Evolutionary conservation across 2,113 vertebrate species (phyloP), one percentile per base, ranked within the genome.

Genomic region (Taxidea taxus): DNA sequence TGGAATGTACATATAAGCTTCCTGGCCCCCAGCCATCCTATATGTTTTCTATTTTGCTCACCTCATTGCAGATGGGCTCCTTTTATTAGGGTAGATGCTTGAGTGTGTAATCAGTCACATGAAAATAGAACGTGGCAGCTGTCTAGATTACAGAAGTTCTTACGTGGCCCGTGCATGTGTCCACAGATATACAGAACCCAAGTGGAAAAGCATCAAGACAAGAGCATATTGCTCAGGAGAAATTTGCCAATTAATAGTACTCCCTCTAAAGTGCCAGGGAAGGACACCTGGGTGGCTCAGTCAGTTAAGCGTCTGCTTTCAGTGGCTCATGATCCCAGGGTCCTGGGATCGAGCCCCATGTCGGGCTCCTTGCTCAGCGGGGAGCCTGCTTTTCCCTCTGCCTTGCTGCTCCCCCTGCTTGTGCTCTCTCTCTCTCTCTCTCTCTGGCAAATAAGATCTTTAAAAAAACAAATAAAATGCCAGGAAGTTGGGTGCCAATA

Each of bases 1-100:
- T 60, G 92, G 84, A 97, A 82, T 74, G 87, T 49, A 54, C 0
- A 0, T 49, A 56, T 92, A 90, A 78, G 66, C 87, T 88, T 86
- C 25, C 90, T 97, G 97, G 96, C 72, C 47, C 47, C 21, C 34
- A 34, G 90, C 92, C 96, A 95, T 34, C 51, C 42, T 95, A 10
- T 88, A 54, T 93, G 85, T 94, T 97, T 97, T 88, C 85, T 92
- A 94, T 97, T 96, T 95, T 75, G 39, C 81, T 92, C 90, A 96
- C 85, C 72, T 97, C 92, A 37, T 51, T 95, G 94, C 68, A 95
- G 81, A 96, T 68, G 87, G 81, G 27, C 58, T 93, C 84, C 4
- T 93, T 91, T 94, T 90, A 96, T 89, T 94, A 84, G 83, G 60
- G 54, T 51, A 91, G 56, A 92, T 91, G 31, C 54, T 25, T 93